Conservation (phyloP, 2,888 invertebrate genomes). For the Brenthis daphne region DNA sequence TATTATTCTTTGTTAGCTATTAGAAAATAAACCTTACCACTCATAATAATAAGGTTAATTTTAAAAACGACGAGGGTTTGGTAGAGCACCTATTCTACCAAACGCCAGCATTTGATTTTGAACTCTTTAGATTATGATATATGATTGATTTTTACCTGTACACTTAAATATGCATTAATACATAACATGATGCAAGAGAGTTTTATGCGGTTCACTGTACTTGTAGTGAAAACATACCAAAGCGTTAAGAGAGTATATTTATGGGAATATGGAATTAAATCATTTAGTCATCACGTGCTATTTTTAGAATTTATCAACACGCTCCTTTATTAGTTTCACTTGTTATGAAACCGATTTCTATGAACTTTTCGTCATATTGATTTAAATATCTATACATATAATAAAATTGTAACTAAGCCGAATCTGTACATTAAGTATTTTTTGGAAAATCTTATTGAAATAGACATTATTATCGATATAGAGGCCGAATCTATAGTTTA, state of each 20-base stretch:
- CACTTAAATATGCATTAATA: slow-evolving; percentile 21
- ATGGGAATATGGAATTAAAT: slow-evolving; percentile 4
- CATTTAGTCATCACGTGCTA: neutral
- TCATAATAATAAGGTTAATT: neutral
- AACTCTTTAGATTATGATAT: neutral
- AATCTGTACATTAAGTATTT: no score
- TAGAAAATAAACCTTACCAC: slow-evolving; percentile 13
- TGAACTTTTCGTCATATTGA: no score
- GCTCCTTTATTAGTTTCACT: no score
- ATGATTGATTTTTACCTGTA: neutral
- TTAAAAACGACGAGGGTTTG: neutral
- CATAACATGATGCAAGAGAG: slow-evolving; percentile 33
- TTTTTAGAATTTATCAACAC: neutral
- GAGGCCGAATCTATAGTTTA: no score
- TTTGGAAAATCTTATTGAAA: no score
- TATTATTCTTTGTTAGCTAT: neutral
- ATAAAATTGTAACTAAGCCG: no score
- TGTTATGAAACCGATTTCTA: no score
- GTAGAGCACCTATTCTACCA: neutral
- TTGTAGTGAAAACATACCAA: slow-evolving; percentile 25
- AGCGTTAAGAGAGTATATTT: neutral
- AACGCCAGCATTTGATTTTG: neutral
- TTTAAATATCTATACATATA: no score
- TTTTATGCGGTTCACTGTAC: slow-evolving; percentile 37
- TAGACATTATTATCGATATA: no score